These are phyloP conservation scores for Watsonalla cultraria DNA, from an alignment of 2,888 invertebrate genomes.

Conservation along the genomic window DNA sequence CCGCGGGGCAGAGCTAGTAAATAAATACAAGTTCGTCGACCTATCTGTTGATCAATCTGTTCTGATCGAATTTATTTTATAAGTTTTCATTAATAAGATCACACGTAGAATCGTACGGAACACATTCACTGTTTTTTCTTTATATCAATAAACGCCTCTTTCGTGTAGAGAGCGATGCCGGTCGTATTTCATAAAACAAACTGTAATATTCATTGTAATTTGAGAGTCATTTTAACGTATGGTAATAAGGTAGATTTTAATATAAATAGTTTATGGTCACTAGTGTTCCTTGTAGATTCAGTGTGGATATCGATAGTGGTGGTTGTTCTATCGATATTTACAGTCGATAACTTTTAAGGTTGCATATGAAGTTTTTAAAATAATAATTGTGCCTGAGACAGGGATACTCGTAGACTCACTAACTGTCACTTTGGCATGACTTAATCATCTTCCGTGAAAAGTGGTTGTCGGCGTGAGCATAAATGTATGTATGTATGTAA, in stretches of 20 bases:
- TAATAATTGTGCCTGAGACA: too few species aligned
- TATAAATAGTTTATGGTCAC: slow-evolving; percentile 47
- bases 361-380: too few species aligned
- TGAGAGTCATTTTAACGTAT: slow-evolving; percentile 41
- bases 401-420: too few species aligned
- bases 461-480: too few species aligned
- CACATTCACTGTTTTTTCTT: slow-evolving; percentile 14
- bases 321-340: not conserved
- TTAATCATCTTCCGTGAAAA: too few species aligned
- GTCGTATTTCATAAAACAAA: slow-evolving; percentile 55
- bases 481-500: too few species aligned
- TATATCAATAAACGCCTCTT: slow-evolving; percentile 47
- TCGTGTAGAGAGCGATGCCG: slow-evolving; percentile 35
- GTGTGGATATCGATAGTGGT: not conserved
- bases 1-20: too few species aligned
- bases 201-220: slow-evolving; percentile 56
- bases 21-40: not conserved
- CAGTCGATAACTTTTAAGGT: not conserved
- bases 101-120: slow-evolving; percentile 22
- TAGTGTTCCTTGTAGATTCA: not conserved
- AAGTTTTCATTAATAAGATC: slow-evolving; percentile 30
- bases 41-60: not conserved
- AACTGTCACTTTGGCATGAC: too few species aligned
- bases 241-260: slow-evolving; percentile 45
- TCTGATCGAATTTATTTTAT: slow-evolving; percentile 15